Base-by-base conservation (phyloP, 2,888 invertebrate genomes). In the Nomada ruficornis region DNA sequence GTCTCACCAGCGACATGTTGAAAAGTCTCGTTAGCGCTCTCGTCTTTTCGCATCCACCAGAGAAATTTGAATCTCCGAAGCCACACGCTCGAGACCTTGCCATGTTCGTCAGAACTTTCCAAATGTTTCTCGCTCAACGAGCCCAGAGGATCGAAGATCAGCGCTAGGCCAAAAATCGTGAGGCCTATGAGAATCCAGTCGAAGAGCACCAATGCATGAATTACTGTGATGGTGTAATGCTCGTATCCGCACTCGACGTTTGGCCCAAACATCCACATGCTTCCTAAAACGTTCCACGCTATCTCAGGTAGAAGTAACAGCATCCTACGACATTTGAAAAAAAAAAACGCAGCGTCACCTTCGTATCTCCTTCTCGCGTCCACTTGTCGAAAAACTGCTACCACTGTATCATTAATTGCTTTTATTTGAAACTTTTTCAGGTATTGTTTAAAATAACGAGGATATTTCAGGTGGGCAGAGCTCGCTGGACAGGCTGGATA, bases 91-190 rank as follows among this genome's bases (percentile, higher is more conserved):
- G 96, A 96, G 54, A 96, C 95, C 91, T 96, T 96, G 81, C 96
- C 95, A 90, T 96, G 96, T 81, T 96, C 96, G 26, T 96, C 94
- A 26, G 96, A 96, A 90, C 96, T 96, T 85, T 93, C 93, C 59
- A 92, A 81, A 20, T 92, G 89, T 44, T 91, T 90, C 29, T 92
- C 90, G 0, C 88, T 88, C 9, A 93, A 67, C 0, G 93, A 92
- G 5, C 97, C 97, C 84, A 98, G 94, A 0, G 98, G 98, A 92
- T 98, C 98, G 93, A 98, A 98, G 64, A 97, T 96, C 93, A 98
- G 94, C 62, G 96, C 96, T 63, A 98, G 94, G 0, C 97, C 97
- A 88, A 97, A 95, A 42, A 97, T 94, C 4, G 97, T 96, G 15
- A 97, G 94, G 1, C 96, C 96, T 73, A 97, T 95, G 69, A 97